Evolutionary conservation across 2,797 vertebrate genomes (phyloP), one percentile per base, ranked within the genome.

Genomic region (Lycodopsis pacificus): DNA sequence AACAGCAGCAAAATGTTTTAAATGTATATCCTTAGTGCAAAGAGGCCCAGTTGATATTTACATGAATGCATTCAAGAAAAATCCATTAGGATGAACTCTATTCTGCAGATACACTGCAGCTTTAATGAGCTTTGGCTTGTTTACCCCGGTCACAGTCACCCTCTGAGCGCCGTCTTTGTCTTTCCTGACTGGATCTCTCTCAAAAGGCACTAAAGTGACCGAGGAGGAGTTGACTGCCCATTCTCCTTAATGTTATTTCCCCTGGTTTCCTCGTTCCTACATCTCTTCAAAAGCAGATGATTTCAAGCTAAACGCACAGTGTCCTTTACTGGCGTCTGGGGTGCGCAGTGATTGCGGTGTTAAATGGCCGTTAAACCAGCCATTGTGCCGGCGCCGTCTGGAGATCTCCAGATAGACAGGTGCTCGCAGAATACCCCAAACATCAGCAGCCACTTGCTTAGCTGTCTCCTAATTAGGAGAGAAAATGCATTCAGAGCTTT

Each of bases 401-500:
- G 87, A 91, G 91, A 93, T 94, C 42, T 42, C 20, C 38, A 87
- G 91, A 93, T 91, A 89, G 86, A 82, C 88, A 90, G 88, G 81
- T 88, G 89, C 88, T 87, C 57, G 44, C 62, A 88, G 86, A 88
- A 88, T 85, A 76, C 76, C 76, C 73, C 20, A 40, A 85, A 82
- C 87, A 81, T 86, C 70, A 71, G 81, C 76, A 46, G 81, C 64
- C 82, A 48, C 77, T 74, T 25, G 42, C 90, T 92, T 93, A 94
- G 91, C 91, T 71, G 73, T 75, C 77, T 80, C 53, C 88, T 90
- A 94, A 95, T 95, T 94, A 94, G 86, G 72, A 79, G 76, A 86
- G 78, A 76, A 79, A 85, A 92, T 86, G 67, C 70, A 83, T 87
- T 78, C 76, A 73, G 62, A 46, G 56, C 69, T 88, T 84, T 85